Percentiles rank a stretch among this genome's conserved stretches.
These are phyloP conservation scores for Mesocricetus auratus DNA, from an alignment of 2,113 vertebrate genomes.

Conservation along the genomic window DNA sequence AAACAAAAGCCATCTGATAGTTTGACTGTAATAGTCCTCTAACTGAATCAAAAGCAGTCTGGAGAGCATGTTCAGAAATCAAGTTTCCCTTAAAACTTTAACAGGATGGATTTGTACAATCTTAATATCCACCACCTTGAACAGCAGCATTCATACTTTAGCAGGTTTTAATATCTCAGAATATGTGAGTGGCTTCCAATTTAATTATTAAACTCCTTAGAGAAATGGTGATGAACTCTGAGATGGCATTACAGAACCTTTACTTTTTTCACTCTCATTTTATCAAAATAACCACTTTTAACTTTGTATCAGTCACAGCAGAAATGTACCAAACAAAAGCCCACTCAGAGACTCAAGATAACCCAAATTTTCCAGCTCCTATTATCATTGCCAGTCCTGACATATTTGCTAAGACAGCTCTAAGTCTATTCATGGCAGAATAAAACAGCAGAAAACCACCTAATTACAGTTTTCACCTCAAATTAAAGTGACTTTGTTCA, in stretches of 20 bases:
- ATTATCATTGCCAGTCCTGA: slow-evolving; percentile 42
- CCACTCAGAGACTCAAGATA: slow-evolving; percentile 53
- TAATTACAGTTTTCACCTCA: slow-evolving; percentile 60
- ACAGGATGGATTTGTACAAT: neutral
- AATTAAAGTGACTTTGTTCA: slow-evolving; percentile 71
- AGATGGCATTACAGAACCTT: slow-evolving; percentile 56
- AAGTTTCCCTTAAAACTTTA: slow-evolving; percentile 72
- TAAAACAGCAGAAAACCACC: slow-evolving; percentile 62
- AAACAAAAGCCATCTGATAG: slow-evolving; percentile 74
- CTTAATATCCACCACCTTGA: slow-evolving; percentile 69
- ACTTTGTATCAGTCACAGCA: slow-evolving; percentile 50
- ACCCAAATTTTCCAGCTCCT: slow-evolving; percentile 58
- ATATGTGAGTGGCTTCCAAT: slow-evolving; percentile 45
- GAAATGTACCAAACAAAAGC: slow-evolving; percentile 70
- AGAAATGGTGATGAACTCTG: slow-evolving; percentile 49
- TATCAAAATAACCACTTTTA: slow-evolving; percentile 72
- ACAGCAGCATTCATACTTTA: slow-evolving; percentile 60
- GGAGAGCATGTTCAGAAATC: slow-evolving; percentile 71
- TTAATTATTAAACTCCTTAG: slow-evolving; percentile 49
- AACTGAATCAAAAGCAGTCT: slow-evolving; percentile 76
- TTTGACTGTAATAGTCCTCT: slow-evolving; percentile 63
- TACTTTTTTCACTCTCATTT: slow-evolving; percentile 61
- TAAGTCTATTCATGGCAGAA: slow-evolving; percentile 66
- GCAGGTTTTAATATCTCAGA: slow-evolving; percentile 54
- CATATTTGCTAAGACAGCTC: slow-evolving; percentile 55